Evolutionary conservation across 2,888 invertebrate species (phyloP).

Genomic region (Nephrocerus scutellatus): DNA sequence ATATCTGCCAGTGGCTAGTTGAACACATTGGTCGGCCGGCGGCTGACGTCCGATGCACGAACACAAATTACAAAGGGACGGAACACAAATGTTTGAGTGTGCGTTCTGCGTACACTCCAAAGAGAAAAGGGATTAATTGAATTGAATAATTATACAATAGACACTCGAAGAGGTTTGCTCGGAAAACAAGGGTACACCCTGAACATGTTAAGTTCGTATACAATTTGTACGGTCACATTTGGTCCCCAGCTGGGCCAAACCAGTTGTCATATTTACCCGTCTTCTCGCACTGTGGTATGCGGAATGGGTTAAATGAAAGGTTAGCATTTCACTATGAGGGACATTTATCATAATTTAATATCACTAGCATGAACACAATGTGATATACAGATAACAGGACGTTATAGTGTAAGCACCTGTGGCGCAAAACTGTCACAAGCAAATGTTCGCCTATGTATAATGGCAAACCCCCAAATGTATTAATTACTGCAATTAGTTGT

Average conservation of each 20-base stretch:
- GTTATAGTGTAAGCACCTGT: constrained; percentile 44
- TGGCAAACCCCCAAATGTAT: constrained; percentile 29
- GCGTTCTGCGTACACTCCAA: no score
- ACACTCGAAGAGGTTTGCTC: no score
- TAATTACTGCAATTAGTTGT: constrained; percentile 31
- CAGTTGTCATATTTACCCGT: no score
- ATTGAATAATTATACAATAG: constrained; percentile 34
- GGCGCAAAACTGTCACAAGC: constrained; percentile 38
- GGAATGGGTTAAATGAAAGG: constrained; percentile 2
- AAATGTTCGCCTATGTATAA: constrained; percentile 21
- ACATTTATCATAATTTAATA: constrained; percentile 29
- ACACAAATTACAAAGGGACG: no score
- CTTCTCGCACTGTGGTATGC: constrained; percentile 19
- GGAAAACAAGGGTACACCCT: no score
- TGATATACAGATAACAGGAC: constrained; percentile 22
- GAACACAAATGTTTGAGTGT: no score
- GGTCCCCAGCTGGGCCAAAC: no score
- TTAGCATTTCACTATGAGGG: constrained; percentile 21
- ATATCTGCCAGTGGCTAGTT: no score
- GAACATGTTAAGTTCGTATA: constrained; percentile 4
- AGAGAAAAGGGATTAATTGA: constrained; percentile 34
- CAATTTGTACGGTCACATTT: constrained; percentile 22
- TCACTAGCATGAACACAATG: constrained; percentile 18
- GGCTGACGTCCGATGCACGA: no score
- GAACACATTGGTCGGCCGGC: no score